Percentiles rank a stretch among this genome's conserved stretches.
Evolutionary conservation across 1,140 invertebrate genomes (phyloP).

Genomic region (Conus betulinus): DNA sequence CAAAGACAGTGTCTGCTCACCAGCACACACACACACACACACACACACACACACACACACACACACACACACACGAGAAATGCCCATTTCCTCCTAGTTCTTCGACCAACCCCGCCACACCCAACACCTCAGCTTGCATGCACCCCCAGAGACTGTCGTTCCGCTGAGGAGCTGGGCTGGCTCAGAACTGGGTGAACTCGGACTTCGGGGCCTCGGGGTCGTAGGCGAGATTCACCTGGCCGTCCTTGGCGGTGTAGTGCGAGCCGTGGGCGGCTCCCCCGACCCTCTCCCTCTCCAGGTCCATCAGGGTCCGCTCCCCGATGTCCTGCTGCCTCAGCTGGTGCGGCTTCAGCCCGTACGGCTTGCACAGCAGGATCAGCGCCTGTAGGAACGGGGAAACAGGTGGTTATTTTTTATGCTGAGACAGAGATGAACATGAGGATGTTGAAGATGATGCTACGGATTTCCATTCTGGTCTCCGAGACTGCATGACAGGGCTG

Average conservation of each 20-base stretch:
- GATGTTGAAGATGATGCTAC: no score
- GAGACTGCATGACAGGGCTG: neutral
- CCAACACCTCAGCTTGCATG: no score
- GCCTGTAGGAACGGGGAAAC: constrained; percentile 43
- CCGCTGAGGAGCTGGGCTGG: neutral
- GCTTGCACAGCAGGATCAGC: constrained; percentile 51
- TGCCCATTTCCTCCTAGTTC: no score
- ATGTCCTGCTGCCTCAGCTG: constrained; percentile 64
- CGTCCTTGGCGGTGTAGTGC: neutral
- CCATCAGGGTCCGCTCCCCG: constrained; percentile 43
- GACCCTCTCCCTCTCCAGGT: constrained; percentile 32
- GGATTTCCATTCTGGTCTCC: no score
- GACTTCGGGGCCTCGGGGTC: neutral
- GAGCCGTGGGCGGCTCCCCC: neutral
- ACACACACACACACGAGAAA: no score
- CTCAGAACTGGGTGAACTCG: neutral
- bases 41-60: no score
- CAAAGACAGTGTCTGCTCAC: no score
- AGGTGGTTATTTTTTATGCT: no score
- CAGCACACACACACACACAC: no score
- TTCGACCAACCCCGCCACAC: no score
- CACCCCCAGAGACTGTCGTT: no score
- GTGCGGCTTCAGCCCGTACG: constrained; percentile 58
- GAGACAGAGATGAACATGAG: no score
- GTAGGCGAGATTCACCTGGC: neutral